Evolutionary conservation across 2,888 invertebrate genomes (phyloP), one percentile per base, ranked within the genome.

Genomic region (Aleiodes testaceus): DNA sequence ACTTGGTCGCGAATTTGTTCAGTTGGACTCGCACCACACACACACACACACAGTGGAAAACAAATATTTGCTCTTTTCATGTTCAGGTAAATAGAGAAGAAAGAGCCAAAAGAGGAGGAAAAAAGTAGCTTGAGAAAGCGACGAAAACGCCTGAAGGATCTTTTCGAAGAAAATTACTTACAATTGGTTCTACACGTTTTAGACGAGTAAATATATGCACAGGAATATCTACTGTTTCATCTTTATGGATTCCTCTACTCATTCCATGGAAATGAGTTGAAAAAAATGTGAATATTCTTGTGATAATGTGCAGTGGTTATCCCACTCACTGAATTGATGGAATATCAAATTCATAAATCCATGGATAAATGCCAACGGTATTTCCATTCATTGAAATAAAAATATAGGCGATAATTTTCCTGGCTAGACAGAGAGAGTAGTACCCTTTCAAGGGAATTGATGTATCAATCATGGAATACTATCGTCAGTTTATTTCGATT

Each of bases 41-140:
- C 72, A 66, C 65, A 26, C 22, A 22, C 22, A 22, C 26, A 63
- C 61, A 72, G 66, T 55, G 69, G 49, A 42, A 68, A 73, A 74
- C 73, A 75, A 76, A 75, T 76, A 75, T 76, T 76, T 76, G 73
- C 72, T 69, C 67, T 72, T 66, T 66, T 71, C 68, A 73, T 76
- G 69, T 75, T 72, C 72, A 52, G 73, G 69, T 64, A 67, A 53
- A 66, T 66, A 67, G 66, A 45, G 45, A 55, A 53, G 20, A 53
- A 52, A 53, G 16, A 64, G 49, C 9, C 44, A 12, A 18, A 16
- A 42, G 44, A 66, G 26, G 42, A 50, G 26, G 44, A 53, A 52
- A 30, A 52, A 50, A 50, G 55, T 55, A 20, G 16, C 55, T 42
- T 14, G 53, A 61, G 59, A 30, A 55, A 49, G 14, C 45, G 26